phyloP scores from a whole-genome alignment of 2,888 invertebrate genomes.

The Pterostichus madidus region DNA sequence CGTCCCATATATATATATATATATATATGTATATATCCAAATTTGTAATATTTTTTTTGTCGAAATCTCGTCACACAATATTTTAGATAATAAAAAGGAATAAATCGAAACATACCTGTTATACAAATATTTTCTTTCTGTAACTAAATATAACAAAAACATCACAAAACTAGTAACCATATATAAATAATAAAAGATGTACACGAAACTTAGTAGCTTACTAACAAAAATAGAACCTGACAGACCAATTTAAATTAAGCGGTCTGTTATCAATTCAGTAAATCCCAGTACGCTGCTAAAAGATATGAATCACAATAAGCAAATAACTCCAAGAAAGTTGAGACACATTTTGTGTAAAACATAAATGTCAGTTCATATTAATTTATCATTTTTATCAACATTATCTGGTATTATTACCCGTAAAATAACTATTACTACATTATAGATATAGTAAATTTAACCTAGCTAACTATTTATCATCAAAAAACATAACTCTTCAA shows the following conservation, averaged over 20 bases:
- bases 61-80: too few relatives aligned
- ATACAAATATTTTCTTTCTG: too few relatives aligned
- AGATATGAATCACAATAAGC: conserved; percentile 14
- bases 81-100: too few relatives aligned
- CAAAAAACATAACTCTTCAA: too few relatives aligned
- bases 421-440: background rate
- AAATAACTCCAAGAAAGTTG: background rate
- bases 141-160: background rate
- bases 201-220: background rate
- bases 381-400: background rate
- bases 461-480: too few relatives aligned
- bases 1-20: too few relatives aligned
- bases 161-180: background rate
- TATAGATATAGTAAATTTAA: background rate
- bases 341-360: background rate
- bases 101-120: too few relatives aligned
- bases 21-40: too few relatives aligned
- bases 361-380: too few relatives aligned
- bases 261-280: conserved; percentile 13
- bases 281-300: conserved; percentile 3
- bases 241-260: conserved; percentile 10
- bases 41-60: too few relatives aligned
- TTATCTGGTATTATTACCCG: background rate
- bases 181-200: background rate
- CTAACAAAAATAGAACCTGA: conserved; percentile 19